Conservation (phyloP, 1,140 invertebrate species). For the Drosophila gunungcola region DNA sequence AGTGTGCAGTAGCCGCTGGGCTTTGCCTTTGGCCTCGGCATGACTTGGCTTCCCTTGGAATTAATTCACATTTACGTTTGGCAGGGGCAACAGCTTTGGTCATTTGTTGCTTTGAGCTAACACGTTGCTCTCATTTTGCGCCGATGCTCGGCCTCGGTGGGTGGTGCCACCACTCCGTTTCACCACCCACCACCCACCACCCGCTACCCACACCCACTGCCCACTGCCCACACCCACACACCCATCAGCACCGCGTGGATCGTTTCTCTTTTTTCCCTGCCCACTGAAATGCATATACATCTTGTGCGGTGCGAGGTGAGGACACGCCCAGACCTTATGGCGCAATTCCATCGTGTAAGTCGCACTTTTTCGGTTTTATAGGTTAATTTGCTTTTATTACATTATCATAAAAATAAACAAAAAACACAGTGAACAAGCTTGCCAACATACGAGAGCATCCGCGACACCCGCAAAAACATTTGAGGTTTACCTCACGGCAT, state of each 20-base stretch:
- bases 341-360: slow-evolving; percentile 78
- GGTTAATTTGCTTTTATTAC: slow-evolving; percentile 84
- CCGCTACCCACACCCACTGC: not conserved
- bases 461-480: slow-evolving; percentile 51
- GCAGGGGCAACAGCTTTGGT: slow-evolving; percentile 58
- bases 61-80: slow-evolving; percentile 52
- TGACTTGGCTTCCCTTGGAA: slow-evolving; percentile 59
- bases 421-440: slow-evolving; percentile 48
- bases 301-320: slow-evolving; percentile 41
- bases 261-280: slow-evolving; percentile 18
- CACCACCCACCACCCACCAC: slow-evolving; percentile 7
- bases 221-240: not conserved
- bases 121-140: slow-evolving; percentile 57
- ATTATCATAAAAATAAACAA: slow-evolving; percentile 76
- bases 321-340: slow-evolving; percentile 80
- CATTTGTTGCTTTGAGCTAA: slow-evolving; percentile 73
- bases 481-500: slow-evolving; percentile 65
- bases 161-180: slow-evolving; percentile 18
- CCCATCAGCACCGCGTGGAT: slow-evolving; percentile 27
- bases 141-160: slow-evolving; percentile 27
- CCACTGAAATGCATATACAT: slow-evolving; percentile 29
- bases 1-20: slow-evolving; percentile 33
- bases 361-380: slow-evolving; percentile 79
- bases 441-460: slow-evolving; percentile 37
- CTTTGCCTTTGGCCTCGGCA: slow-evolving; percentile 43